phyloP scores from a whole-genome alignment of 2,113 vertebrate species.

The Hydropotes inermis region DNA sequence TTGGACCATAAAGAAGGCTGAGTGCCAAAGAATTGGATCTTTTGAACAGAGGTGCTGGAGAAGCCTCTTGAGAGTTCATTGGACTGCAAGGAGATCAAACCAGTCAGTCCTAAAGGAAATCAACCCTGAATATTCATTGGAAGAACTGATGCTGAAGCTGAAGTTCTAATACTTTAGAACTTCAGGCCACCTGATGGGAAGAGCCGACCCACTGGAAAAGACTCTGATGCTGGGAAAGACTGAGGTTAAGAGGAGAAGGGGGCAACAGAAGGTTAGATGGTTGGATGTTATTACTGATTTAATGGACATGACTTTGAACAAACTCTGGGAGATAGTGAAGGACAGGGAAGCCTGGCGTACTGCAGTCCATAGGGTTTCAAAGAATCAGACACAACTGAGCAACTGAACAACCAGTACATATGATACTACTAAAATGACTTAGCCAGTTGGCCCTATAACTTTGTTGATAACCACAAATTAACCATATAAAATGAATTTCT shows the following conservation, averaged over 20 bases:
- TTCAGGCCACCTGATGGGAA: neutral
- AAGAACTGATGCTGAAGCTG: neutral
- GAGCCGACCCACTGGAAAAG: neutral
- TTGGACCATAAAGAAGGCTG: neutral
- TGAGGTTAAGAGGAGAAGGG: neutral
- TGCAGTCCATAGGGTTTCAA: neutral
- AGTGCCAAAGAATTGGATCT: neutral
- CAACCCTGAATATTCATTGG: neutral
- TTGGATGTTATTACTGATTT: neutral
- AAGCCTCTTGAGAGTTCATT: neutral
- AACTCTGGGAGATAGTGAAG: neutral
- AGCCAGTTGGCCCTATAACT: neutral
- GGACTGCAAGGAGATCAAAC: neutral
- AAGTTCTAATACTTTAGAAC: neutral
- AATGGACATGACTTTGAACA: neutral
- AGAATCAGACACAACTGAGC: neutral
- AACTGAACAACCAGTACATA: neutral
- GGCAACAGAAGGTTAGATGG: neutral
- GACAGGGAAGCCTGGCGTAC: neutral
- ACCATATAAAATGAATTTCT: neutral
- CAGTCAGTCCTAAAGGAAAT: neutral
- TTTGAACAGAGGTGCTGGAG: neutral
- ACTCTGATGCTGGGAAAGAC: neutral
- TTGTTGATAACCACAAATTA: neutral
- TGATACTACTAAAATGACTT: neutral